A percentile compares a stretch with the other conserved stretches of the same genome.
These are phyloP conservation scores for Meliscaeva auricollis DNA, from an alignment of 2,888 invertebrate species.

Conservation along the genomic window DNA sequence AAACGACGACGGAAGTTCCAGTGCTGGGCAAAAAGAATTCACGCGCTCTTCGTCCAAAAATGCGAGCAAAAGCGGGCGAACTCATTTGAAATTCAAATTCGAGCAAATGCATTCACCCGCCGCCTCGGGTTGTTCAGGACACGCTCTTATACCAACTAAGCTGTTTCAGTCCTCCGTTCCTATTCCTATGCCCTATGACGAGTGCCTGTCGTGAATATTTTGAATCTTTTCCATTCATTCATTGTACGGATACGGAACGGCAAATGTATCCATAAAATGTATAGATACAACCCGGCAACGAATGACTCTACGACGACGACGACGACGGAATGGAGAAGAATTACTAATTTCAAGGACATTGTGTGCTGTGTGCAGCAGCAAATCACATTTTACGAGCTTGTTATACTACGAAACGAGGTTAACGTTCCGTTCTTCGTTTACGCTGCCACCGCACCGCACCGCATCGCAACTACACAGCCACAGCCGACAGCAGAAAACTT, in stretches of 20 bases:
- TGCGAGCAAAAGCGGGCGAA: slow-evolving; percentile 28
- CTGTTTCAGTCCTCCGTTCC: slow-evolving; percentile 3
- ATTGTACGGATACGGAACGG: slow-evolving; percentile 19
- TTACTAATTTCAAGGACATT: slow-evolving; percentile 67
- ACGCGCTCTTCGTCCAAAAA: slow-evolving; percentile 46
- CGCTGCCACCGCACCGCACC: neutral
- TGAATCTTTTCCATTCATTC: slow-evolving; percentile 40
- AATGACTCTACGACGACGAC: slow-evolving; percentile 10
- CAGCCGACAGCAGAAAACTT: slow-evolving; percentile 26
- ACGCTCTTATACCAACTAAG: slow-evolving; percentile 28
- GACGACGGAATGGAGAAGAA: slow-evolving; percentile 27
- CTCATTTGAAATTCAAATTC: slow-evolving; percentile 76
- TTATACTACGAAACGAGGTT: slow-evolving; percentile 70
- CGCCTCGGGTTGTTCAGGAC: slow-evolving; percentile 58
- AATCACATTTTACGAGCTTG: slow-evolving; percentile 75
- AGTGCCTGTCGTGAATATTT: slow-evolving; percentile 47
- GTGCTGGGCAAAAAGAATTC: slow-evolving; percentile 28
- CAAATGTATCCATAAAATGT: slow-evolving; percentile 26
- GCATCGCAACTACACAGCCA: too few relatives aligned
- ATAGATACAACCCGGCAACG: slow-evolving; percentile 3
- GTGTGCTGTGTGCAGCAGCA: slow-evolving; percentile 40
- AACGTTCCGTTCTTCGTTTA: slow-evolving; percentile 32
- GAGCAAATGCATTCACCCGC: slow-evolving; percentile 71
- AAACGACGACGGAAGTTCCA: slow-evolving; percentile 47
- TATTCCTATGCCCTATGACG: slow-evolving; percentile 34